These are phyloP conservation scores for Enteromius treurensis DNA, from an alignment of 2,797 vertebrate genomes.

Conservation along the genomic window DNA sequence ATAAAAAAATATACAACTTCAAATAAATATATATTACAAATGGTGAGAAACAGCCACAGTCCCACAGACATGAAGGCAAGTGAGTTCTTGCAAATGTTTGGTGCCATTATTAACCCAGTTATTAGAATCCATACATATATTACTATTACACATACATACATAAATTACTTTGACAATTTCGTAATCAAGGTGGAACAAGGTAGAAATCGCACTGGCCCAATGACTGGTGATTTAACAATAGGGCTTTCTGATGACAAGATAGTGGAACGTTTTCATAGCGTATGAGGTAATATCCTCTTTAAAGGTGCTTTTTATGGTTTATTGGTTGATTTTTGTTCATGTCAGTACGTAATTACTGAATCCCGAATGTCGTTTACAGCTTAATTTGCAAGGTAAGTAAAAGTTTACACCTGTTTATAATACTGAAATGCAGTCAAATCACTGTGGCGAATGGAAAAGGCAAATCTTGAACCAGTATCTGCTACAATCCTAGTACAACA, in stretches of 20 bases:
- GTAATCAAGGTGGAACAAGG: constrained; percentile 27
- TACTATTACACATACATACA: constrained; percentile 44
- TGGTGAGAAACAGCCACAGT: constrained; percentile 48
- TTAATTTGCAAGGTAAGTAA: constrained; percentile 26
- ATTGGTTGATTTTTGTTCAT: constrained; percentile 5
- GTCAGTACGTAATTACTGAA: not conserved
- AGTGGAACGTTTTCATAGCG: constrained; percentile 35
- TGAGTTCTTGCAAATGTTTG: constrained; percentile 45
- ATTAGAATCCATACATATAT: constrained; percentile 43
- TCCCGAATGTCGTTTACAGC: not conserved
- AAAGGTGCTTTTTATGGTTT: constrained; percentile 53
- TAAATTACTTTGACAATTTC: constrained; percentile 44
- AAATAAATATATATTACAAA: constrained; percentile 62
- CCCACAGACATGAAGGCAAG: constrained; percentile 48
- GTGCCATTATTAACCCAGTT: constrained; percentile 46
- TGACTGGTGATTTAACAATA: constrained; percentile 14
- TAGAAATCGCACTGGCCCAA: constrained; percentile 59
- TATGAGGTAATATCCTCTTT: constrained; percentile 35
- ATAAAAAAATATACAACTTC: constrained; percentile 58
- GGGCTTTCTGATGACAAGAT: not conserved
- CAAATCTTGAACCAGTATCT: not conserved
- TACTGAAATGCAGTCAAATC: constrained; percentile 26
- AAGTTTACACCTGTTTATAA: constrained; percentile 1
- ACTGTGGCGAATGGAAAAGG: constrained; percentile 23
- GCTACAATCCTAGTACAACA: not conserved